A percentile compares a stretch with the other conserved stretches of the same genome.
phyloP scores from a whole-genome alignment of 1,140 invertebrate genomes.

The Drosophila watanabei region DNA sequence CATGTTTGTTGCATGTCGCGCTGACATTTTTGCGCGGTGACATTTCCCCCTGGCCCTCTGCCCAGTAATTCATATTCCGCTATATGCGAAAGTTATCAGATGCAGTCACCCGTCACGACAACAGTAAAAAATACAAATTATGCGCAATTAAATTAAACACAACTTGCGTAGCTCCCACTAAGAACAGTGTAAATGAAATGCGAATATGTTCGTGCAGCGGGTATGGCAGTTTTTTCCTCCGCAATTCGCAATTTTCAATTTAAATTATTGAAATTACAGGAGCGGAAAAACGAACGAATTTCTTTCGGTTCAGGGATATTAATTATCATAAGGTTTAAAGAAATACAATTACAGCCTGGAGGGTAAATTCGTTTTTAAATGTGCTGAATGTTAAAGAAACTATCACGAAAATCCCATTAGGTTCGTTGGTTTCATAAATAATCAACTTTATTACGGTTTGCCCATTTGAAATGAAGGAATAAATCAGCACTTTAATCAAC shows the following conservation, averaged over 20 bases:
- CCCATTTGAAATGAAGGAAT: background rate
- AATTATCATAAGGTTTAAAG: slow-evolving; percentile 4
- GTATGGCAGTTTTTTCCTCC: slow-evolving; percentile 1
- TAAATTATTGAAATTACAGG: slow-evolving; percentile 24
- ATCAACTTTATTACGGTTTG: background rate
- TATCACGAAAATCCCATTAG: background rate
- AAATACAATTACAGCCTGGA: background rate
- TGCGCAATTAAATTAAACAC: slow-evolving; percentile 71
- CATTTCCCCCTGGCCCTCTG: slow-evolving; percentile 49
- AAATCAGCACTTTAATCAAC: slow-evolving; percentile 1
- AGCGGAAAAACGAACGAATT: slow-evolving; percentile 23
- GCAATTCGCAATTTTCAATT: slow-evolving; percentile 14
- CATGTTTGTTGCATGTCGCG: slow-evolving; percentile 76
- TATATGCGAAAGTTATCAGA: slow-evolving; percentile 21
- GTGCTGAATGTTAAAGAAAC: background rate
- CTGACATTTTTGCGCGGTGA: slow-evolving; percentile 74
- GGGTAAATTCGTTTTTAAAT: background rate
- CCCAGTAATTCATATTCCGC: slow-evolving; percentile 55
- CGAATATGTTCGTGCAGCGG: slow-evolving; percentile 7
- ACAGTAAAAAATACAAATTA: slow-evolving; percentile 52
- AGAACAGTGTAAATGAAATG: slow-evolving; percentile 25
- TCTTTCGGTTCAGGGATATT: slow-evolving; percentile 11
- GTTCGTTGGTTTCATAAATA: background rate
- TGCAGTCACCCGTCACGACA: slow-evolving; percentile 42
- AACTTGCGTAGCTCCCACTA: slow-evolving; percentile 42